Evolutionary conservation across 64 coral and sea anemone species (phyloP).

Genomic region (Montipora cactus): DNA sequence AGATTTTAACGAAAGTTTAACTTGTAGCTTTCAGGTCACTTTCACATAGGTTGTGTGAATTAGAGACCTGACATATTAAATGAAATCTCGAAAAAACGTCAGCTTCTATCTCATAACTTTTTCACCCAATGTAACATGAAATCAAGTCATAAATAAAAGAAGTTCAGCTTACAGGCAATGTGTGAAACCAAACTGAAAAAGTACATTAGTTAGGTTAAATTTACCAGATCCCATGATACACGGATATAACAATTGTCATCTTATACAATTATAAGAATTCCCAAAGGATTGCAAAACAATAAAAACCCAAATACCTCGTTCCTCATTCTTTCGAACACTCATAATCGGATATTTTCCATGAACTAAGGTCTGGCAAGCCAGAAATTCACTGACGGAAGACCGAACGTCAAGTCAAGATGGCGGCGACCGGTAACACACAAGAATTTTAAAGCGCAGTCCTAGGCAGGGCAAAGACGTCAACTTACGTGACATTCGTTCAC

Average conservation of each 20-base stretch:
- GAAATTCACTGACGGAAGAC: neutral
- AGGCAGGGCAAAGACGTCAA: constrained; percentile 18
- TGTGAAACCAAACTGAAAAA: too few species aligned
- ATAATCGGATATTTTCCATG: neutral
- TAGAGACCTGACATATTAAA: neutral
- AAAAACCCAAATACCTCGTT: constrained; percentile 21
- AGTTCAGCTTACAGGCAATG: too few species aligned
- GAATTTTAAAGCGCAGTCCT: too few species aligned
- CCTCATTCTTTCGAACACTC: constrained; percentile 40
- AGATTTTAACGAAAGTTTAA: neutral
- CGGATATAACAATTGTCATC: too few species aligned
- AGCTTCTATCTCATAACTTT: neutral
- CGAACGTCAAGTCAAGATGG: constrained; percentile 15
- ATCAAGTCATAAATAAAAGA: too few species aligned
- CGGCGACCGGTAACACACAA: neutral
- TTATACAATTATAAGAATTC: neutral
- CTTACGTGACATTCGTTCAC: neutral
- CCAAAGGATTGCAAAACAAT: constrained; percentile 23
- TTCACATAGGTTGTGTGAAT: too few species aligned
- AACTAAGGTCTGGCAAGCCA: neutral
- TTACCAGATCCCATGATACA: too few species aligned
- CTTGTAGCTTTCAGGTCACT: too few species aligned
- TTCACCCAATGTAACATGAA: neutral
- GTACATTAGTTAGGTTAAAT: too few species aligned
- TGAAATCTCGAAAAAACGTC: neutral